Percentiles rank a stretch among this genome's conserved stretches.
phyloP scores from a whole-genome alignment of 2,888 invertebrate species.

The Cynaeus angustus region DNA sequence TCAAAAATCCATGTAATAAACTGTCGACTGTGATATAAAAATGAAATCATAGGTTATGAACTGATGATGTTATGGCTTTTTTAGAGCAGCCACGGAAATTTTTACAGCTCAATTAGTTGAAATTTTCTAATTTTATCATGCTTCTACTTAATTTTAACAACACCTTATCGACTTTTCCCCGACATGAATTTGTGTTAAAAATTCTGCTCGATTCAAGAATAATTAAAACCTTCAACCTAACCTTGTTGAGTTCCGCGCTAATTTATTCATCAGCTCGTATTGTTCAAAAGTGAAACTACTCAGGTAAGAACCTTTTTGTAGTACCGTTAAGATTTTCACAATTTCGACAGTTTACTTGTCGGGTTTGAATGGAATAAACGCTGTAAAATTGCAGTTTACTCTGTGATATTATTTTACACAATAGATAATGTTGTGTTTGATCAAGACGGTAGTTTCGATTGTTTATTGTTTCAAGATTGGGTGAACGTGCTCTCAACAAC shows the following conservation, averaged over 20 bases:
- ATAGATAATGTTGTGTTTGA: conserved; percentile 45
- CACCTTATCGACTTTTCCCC: conserved; percentile 6
- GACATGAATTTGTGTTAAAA: conserved; percentile 19
- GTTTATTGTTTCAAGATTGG: conserved; percentile 47
- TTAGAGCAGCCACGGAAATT: conserved; percentile 34
- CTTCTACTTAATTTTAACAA: background rate
- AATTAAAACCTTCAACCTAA: conserved; percentile 25
- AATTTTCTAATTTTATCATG: conserved; percentile 4
- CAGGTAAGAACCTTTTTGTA: conserved; percentile 26
- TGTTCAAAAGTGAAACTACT: conserved; percentile 35
- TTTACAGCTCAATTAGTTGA: conserved; percentile 37
- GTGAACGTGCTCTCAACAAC: conserved; percentile 41
- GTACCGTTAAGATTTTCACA: conserved; percentile 28
- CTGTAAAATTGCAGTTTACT: conserved; percentile 45
- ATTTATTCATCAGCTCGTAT: conserved; percentile 34
- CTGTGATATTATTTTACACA: conserved; percentile 50
- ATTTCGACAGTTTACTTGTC: conserved; percentile 29
- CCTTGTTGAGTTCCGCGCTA: conserved; percentile 16
- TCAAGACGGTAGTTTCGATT: conserved; percentile 46
- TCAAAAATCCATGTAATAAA: conserved; percentile 40
- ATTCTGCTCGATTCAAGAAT: conserved; percentile 23
- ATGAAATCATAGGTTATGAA: conserved; percentile 42
- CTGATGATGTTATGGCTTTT: conserved; percentile 46
- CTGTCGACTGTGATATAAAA: conserved; percentile 42
- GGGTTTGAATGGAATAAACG: conserved; percentile 44